Conservation (phyloP, 2,888 invertebrate species). For the Phengaris arion region DNA sequence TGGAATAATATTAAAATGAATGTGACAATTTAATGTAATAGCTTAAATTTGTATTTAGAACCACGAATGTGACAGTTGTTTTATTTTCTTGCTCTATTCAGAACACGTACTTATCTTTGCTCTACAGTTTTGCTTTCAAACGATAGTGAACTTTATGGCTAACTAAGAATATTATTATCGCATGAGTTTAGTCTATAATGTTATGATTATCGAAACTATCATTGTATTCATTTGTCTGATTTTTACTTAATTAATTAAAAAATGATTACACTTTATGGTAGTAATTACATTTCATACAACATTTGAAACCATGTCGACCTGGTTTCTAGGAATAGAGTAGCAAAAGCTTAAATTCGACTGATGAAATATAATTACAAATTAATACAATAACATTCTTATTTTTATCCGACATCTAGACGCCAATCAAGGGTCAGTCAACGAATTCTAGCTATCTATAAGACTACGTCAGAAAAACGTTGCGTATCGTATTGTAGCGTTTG, state of each 20-base stretch:
- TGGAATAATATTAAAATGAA: not conserved
- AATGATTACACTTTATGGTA: not conserved
- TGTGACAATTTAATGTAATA: not conserved
- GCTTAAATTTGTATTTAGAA: not conserved
- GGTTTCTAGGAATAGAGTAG: not conserved
- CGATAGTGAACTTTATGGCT: not conserved
- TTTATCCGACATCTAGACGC: slow-evolving; percentile 7
- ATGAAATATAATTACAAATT: not conserved
- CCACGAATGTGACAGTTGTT: not conserved
- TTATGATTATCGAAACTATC: not conserved
- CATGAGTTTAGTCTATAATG: not conserved
- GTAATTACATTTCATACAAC: not conserved
- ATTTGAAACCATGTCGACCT: not conserved
- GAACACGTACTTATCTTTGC: not conserved
- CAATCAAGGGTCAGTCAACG: slow-evolving; percentile 8
- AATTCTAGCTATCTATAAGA: not conserved
- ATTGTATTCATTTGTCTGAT: not conserved
- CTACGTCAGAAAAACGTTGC: not conserved
- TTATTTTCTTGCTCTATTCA: not conserved
- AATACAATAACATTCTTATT: not conserved
- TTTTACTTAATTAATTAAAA: not conserved
- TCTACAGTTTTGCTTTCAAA: not conserved
- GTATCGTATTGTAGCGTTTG: not conserved
- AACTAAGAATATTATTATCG: not conserved
- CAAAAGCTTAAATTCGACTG: not conserved